Evolutionary conservation across 2,113 vertebrate species (phyloP).

Genomic region (Uria aalge): DNA sequence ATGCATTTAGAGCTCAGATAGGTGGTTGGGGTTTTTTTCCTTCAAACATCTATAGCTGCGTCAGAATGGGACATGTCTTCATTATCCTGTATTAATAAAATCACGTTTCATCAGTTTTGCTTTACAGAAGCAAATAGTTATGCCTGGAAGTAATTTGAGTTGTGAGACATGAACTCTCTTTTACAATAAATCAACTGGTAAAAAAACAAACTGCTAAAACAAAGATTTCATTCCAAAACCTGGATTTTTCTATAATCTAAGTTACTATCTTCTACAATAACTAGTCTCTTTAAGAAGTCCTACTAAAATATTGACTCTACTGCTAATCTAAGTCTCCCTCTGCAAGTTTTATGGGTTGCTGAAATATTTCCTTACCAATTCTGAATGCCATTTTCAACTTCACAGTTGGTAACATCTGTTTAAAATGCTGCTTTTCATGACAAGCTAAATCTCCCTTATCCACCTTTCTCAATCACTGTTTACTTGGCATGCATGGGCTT

Average conservation of each 20-base stretch:
- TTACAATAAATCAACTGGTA: background rate
- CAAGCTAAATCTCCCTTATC: background rate
- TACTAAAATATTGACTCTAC: background rate
- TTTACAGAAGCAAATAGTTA: background rate
- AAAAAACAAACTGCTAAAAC: background rate
- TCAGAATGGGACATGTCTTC: background rate
- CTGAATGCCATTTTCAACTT: background rate
- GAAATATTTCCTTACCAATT: background rate
- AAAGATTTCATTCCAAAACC: background rate
- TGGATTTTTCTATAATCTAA: background rate
- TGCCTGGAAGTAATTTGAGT: background rate
- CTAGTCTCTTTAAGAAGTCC: background rate
- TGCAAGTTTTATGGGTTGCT: background rate
- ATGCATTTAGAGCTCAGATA: background rate
- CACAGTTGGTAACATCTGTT: background rate
- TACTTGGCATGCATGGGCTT: background rate
- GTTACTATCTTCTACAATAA: background rate
- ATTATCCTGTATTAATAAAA: background rate
- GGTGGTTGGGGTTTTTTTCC: background rate
- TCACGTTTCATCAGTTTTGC: background rate
- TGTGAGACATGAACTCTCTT: background rate
- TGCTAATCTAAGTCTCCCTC: background rate
- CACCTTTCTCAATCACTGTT: background rate
- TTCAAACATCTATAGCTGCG: background rate
- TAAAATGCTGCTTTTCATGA: fast-evolving